Conservation (phyloP, 2,888 invertebrate species). For the Dryobotodes eremita region DNA sequence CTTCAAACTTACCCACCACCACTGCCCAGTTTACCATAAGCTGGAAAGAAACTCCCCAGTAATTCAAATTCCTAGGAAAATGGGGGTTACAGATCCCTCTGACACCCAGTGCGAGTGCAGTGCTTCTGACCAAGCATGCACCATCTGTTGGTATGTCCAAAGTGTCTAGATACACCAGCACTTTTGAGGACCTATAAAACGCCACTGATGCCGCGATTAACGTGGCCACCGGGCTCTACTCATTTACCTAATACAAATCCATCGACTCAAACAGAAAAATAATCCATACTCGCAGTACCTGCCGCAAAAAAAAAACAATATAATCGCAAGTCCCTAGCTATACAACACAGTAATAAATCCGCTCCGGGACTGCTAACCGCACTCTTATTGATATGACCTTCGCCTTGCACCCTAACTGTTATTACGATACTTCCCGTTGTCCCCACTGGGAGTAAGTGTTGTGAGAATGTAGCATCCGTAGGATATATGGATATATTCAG, state of each 20-base stretch:
- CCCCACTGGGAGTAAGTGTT: slow-evolving; percentile 35
- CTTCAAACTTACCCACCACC: too few species aligned
- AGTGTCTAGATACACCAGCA: not conserved
- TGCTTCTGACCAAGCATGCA: not conserved
- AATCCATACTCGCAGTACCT: not conserved
- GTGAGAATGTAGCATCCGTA: slow-evolving; percentile 46
- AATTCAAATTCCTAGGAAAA: not conserved
- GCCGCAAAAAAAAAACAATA: not conserved
- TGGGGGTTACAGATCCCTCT: not conserved
- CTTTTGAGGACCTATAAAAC: not conserved
- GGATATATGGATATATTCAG: slow-evolving; percentile 22
- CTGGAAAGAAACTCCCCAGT: not conserved
- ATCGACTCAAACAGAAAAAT: not conserved
- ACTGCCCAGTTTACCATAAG: not conserved
- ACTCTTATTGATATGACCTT: slow-evolving; percentile 61
- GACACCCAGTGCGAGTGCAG: not conserved
- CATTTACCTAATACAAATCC: not conserved
- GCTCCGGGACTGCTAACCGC: slow-evolving; percentile 6
- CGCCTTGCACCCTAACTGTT: slow-evolving; percentile 56
- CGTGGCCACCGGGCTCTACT: not conserved
- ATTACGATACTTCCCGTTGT: slow-evolving; percentile 37
- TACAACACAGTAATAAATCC: slow-evolving; percentile 23
- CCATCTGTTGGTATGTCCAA: not conserved
- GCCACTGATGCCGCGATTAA: not conserved
- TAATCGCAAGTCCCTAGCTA: not conserved